Evolutionary conservation across 2,797 vertebrate genomes (phyloP).

Genomic region (Coranthus polyacanthus): DNA sequence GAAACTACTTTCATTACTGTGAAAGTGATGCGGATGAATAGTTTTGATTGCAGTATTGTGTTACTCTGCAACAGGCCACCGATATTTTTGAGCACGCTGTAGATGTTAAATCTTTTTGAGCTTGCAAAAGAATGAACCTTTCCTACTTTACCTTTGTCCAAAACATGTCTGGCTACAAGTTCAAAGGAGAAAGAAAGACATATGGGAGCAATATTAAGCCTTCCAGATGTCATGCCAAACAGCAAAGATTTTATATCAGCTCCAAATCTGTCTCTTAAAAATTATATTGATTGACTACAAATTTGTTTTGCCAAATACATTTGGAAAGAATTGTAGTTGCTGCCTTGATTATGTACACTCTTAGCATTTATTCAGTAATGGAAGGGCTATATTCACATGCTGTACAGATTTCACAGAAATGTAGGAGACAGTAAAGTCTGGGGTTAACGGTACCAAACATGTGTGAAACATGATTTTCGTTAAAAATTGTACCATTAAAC

Average conservation of each 20-base stretch:
- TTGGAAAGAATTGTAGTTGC: slow-evolving; percentile 23
- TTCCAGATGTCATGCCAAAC: slow-evolving; percentile 14
- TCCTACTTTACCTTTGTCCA: slow-evolving; percentile 11
- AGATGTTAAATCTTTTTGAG: slow-evolving; percentile 47
- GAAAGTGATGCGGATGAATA: slow-evolving; percentile 34
- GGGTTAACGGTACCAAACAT: background rate
- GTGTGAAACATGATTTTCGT: slow-evolving; percentile 28
- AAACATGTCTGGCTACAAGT: slow-evolving; percentile 14
- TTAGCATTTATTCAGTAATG: slow-evolving; percentile 1
- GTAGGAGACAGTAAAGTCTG: background rate
- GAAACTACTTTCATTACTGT: slow-evolving; percentile 48
- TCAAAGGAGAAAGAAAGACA: slow-evolving; percentile 26
- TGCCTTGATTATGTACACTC: background rate
- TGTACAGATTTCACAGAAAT: too few species aligned
- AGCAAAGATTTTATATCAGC: slow-evolving; percentile 15
- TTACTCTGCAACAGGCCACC: slow-evolving; percentile 18
- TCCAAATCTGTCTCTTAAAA: slow-evolving; percentile 16
- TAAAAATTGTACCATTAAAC: too few species aligned
- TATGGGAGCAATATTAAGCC: background rate
- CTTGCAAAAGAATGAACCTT: slow-evolving; percentile 17
- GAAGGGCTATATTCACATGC: slow-evolving; percentile 3
- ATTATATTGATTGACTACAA: too few species aligned
- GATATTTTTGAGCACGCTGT: too few species aligned
- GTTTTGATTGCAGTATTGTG: slow-evolving; percentile 45
- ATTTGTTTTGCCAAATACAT: slow-evolving; percentile 13